phyloP scores from a whole-genome alignment of 2,113 vertebrate genomes.

The Scartelaos histophorus region DNA sequence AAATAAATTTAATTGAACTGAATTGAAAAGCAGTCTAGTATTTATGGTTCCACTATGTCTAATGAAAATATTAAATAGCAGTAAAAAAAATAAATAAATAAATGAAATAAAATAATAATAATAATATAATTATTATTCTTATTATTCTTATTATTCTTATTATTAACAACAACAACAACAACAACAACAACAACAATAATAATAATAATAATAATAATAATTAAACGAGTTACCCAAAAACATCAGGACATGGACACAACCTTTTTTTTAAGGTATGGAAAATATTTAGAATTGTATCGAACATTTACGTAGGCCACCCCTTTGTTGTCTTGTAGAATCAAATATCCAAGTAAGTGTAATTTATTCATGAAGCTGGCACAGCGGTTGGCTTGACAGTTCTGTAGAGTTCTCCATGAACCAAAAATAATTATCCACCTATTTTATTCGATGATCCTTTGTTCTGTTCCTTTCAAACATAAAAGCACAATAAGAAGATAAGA shows the following conservation, averaged over 20 bases:
- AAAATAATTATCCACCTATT: conserved; percentile 7
- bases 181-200: no score
- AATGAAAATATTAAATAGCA: neutral
- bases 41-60: neutral
- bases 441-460: neutral
- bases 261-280: no score
- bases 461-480: neutral
- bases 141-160: no score
- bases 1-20: no score
- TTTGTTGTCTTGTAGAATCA: neutral
- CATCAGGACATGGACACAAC: no score
- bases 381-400: neutral
- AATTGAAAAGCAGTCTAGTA: neutral
- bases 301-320: no score
- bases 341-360: neutral
- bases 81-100: neutral
- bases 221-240: no score
- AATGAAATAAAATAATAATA: no score
- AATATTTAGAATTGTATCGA: no score
- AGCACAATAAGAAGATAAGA: conserved; percentile 3
- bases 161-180: no score
- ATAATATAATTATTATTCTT: no score
- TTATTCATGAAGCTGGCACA: neutral
- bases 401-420: neutral
- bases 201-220: no score